These are phyloP conservation scores for Anorthoa munda DNA, from an alignment of 2,888 invertebrate genomes.

Conservation along the genomic window DNA sequence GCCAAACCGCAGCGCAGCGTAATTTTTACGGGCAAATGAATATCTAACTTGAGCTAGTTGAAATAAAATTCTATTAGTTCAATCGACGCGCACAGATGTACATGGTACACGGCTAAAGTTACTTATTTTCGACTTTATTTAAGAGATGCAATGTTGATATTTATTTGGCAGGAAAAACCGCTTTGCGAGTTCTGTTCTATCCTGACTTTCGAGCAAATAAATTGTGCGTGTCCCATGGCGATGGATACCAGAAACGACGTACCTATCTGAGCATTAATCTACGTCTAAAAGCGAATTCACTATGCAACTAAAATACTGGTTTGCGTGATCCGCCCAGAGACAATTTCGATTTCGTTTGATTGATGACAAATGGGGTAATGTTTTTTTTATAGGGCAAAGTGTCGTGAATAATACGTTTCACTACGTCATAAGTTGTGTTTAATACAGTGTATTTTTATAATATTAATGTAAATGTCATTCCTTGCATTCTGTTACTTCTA, in stretches of 20 bases:
- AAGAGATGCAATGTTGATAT: neutral
- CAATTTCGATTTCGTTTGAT: neutral
- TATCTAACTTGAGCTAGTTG: neutral
- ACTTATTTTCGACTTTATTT: neutral
- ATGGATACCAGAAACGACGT: constrained; percentile 19
- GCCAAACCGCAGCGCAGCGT: neutral
- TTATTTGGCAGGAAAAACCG: neutral
- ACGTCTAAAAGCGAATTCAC: constrained; percentile 31
- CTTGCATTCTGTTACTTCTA: constrained; percentile 34
- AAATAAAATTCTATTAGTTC: neutral
- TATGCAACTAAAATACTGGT: constrained; percentile 20
- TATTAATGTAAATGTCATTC: constrained; percentile 31
- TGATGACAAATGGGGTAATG: constrained; percentile 3
- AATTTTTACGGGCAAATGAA: neutral
- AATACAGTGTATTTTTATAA: constrained; percentile 21
- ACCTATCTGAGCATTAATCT: constrained; percentile 22
- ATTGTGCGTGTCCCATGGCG: neutral
- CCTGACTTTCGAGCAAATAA: neutral
- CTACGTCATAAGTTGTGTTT: constrained; percentile 47
- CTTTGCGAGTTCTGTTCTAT: neutral
- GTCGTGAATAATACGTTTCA: constrained; percentile 9
- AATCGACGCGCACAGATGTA: neutral
- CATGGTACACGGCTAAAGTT: neutral
- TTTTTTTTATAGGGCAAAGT: neutral
- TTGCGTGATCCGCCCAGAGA: neutral